Conservation (phyloP, 2,888 invertebrate species). For the Villa cingulata region DNA sequence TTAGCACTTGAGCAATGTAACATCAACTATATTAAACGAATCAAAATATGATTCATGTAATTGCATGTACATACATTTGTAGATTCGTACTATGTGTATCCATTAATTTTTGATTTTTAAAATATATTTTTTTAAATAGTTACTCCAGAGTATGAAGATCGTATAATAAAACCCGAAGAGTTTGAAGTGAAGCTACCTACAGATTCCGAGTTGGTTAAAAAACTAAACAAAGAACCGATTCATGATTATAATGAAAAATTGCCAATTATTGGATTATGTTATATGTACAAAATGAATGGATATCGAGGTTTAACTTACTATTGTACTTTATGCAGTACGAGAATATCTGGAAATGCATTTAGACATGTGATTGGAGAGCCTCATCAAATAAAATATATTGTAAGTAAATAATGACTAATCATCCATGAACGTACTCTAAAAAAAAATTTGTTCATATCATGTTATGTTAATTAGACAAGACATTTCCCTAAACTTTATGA, state of each 20-base stretch:
- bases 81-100: too few species aligned
- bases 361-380: conserved; percentile 1
- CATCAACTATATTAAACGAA: too few species aligned
- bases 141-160: conserved; percentile 6
- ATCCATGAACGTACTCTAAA: too few species aligned
- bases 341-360: conserved; percentile 5
- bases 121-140: conserved; percentile 4
- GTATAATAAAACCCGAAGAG: conserved; percentile 4
- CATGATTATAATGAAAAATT: conserved; percentile 8
- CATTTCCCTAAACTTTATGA: conserved; percentile 12
- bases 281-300: conserved; percentile 6
- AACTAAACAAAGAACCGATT: conserved; percentile 2
- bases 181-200: conserved; percentile 1
- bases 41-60: too few species aligned
- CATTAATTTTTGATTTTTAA: neutral
- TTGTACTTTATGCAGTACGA: conserved; percentile 4
- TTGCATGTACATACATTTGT: neutral
- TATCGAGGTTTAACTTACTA: neutral
- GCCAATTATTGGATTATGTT: conserved; percentile 6
- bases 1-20: too few species aligned
- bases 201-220: neutral
- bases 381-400: conserved; percentile 8
- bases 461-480: too few species aligned
- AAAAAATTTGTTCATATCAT: too few species aligned
- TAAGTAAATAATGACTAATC: conserved; percentile 1